These are phyloP conservation scores for Tachuris rubrigastra DNA, from an alignment of 2,113 vertebrate species.

Conservation along the genomic window DNA sequence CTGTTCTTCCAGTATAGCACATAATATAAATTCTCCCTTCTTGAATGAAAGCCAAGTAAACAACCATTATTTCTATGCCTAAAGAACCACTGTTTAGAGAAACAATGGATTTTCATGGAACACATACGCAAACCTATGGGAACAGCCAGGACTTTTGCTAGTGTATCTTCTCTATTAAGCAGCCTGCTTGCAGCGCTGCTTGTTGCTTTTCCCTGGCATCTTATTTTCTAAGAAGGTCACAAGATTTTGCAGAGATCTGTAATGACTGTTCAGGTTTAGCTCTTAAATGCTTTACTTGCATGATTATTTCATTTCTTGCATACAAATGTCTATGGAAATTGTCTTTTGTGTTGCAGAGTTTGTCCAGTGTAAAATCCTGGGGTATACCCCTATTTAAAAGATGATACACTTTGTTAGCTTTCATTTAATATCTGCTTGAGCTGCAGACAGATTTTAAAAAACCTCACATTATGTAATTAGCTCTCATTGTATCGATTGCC, in stretches of 20 bases:
- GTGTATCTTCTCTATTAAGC: background rate
- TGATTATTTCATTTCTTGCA: background rate
- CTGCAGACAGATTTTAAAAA: background rate
- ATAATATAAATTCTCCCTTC: background rate
- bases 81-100: background rate
- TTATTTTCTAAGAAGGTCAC: background rate
- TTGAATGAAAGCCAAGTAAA: background rate
- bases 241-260: background rate
- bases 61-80: background rate
- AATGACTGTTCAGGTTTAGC: background rate
- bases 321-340: background rate
- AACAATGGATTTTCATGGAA: background rate
- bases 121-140: background rate
- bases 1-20: background rate
- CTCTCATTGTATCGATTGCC: slow-evolving; percentile 36
- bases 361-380: slow-evolving; percentile 4
- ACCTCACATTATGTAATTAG: slow-evolving; percentile 46
- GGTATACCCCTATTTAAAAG: background rate
- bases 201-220: background rate
- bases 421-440: slow-evolving; percentile 43
- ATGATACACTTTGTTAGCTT: slow-evolving; percentile 34
- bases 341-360: background rate
- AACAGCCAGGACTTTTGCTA: background rate
- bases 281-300: background rate
- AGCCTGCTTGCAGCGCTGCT: background rate